Evolutionary conservation across 2,888 invertebrate genomes (phyloP).

Genomic region (Lepidocyrtoides sp.): DNA sequence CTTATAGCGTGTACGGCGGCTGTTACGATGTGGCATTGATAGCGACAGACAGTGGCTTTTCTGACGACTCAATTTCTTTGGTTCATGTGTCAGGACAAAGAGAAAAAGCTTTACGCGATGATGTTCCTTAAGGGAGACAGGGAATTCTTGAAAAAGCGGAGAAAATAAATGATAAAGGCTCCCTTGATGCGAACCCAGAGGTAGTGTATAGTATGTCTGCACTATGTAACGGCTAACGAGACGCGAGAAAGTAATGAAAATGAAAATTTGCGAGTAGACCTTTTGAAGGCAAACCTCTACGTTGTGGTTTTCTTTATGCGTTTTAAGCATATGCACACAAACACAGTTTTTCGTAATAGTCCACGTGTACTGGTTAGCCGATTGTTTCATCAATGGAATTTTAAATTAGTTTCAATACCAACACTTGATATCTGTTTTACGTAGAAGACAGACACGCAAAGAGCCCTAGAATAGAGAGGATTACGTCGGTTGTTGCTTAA

Average conservation of each 20-base stretch:
- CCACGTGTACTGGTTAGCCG: not conserved
- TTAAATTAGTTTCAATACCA: not conserved
- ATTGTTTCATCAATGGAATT: not conserved
- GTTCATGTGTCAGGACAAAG: not conserved
- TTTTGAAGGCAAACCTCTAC: not conserved
- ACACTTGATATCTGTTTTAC: no score
- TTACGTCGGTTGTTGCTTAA: no score
- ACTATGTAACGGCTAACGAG: not conserved
- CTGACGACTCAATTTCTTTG: not conserved
- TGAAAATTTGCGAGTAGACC: not conserved
- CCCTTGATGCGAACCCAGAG: not conserved
- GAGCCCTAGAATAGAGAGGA: no score
- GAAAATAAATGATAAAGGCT: constrained; percentile 60
- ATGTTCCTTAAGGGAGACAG: not conserved
- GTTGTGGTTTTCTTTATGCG: no score
- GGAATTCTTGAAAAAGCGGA: not conserved
- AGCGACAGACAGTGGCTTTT: no score
- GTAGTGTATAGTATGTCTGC: not conserved
- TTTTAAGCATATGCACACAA: not conserved
- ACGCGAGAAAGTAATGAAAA: not conserved
- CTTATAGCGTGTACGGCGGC: not conserved
- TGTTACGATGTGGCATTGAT: constrained; percentile 4
- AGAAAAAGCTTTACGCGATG: not conserved
- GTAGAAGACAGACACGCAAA: no score
- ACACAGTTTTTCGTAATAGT: not conserved